phyloP scores from a whole-genome alignment of 2,797 vertebrate species.

The Falco biarmicus region DNA sequence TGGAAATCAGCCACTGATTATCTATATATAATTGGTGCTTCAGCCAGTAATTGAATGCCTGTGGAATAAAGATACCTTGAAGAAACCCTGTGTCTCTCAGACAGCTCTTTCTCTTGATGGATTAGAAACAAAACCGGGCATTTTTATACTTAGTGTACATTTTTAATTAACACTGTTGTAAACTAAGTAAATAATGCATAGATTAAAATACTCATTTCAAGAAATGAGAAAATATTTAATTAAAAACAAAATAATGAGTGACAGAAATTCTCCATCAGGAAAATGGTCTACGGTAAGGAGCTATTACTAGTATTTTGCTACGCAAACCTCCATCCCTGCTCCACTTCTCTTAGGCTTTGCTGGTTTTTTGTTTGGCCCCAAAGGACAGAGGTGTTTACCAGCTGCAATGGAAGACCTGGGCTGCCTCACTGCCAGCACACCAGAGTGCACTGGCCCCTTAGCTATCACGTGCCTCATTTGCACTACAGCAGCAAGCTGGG shows the following conservation, averaged over 20 bases:
- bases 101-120: background rate
- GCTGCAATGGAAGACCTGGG: background rate
- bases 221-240: slow-evolving; percentile 5
- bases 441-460: background rate
- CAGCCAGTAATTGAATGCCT: slow-evolving; percentile 35
- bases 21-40: slow-evolving; percentile 34
- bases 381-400: background rate
- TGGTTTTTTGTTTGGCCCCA: background rate
- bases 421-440: background rate
- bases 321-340: background rate
- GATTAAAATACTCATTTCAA: slow-evolving; percentile 7
- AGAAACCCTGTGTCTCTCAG: background rate
- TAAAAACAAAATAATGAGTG: background rate
- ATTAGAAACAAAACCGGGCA: background rate
- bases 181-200: slow-evolving; percentile 25
- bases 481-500: background rate
- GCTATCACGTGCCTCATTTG: rapidly evolving
- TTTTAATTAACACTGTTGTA: slow-evolving; percentile 38
- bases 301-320: background rate
- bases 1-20: slow-evolving; percentile 41
- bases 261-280: background rate
- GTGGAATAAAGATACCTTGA: slow-evolving; percentile 4
- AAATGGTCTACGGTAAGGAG: background rate
- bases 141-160: background rate
- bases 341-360: background rate